A percentile compares a stretch with the other conserved stretches of the same genome.
Conservation (phyloP, 2,113 vertebrate species). For the Cryptotis parvus region DNA sequence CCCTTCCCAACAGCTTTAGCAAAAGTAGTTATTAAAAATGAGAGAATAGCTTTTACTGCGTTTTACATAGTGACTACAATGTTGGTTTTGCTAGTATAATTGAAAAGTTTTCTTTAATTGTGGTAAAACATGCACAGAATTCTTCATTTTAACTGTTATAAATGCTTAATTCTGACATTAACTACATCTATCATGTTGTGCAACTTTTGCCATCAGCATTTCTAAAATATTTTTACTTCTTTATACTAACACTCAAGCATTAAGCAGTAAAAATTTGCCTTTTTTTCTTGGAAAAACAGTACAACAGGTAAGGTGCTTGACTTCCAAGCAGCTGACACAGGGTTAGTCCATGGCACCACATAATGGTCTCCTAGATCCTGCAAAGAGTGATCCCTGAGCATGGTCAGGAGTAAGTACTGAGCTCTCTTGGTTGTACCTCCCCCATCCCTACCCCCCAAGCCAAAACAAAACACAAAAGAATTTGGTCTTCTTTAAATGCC, state of each 20-base stretch:
- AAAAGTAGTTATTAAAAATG: neutral
- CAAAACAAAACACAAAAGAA: no score
- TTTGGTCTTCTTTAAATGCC: no score
- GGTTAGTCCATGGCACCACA: no score
- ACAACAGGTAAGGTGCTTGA: no score
- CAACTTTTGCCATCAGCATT: neutral
- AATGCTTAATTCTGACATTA: neutral
- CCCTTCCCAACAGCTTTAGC: neutral
- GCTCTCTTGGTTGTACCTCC: no score
- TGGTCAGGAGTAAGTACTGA: no score
- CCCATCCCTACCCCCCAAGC: no score
- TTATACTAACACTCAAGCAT: fast-evolving
- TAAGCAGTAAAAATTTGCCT: neutral
- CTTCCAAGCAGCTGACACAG: no score
- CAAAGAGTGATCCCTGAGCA: no score
- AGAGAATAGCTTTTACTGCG: neutral
- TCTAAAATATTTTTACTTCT: neutral
- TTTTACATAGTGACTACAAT: neutral
- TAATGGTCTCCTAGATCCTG: no score
- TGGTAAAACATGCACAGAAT: neutral
- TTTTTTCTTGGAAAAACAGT: no score
- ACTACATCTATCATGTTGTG: neutral
- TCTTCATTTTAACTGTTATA: neutral
- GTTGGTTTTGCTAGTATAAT: neutral
- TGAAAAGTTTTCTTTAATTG: neutral